Conservation (phyloP, 2,888 invertebrate genomes). For the Scrobipalpa costella region DNA sequence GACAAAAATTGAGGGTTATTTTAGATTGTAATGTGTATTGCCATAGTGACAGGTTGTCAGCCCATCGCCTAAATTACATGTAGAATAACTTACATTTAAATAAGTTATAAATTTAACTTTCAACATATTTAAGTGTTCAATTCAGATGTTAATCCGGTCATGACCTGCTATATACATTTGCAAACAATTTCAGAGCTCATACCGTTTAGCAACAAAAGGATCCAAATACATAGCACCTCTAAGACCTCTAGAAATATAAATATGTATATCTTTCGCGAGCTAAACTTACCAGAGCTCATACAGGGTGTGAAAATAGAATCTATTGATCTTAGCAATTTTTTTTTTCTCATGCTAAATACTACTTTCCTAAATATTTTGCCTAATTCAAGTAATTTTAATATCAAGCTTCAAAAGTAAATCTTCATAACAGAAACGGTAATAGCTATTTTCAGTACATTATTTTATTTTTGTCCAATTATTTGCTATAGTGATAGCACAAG, state of each 20-base stretch:
- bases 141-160: background rate
- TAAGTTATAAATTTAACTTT: slow-evolving; percentile 8
- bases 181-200: slow-evolving; percentile 12
- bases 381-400: too few species aligned
- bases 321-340: background rate
- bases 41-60: too few species aligned
- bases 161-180: background rate
- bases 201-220: slow-evolving; percentile 1
- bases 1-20: too few species aligned
- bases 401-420: too few species aligned
- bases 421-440: too few species aligned
- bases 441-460: too few species aligned
- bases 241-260: slow-evolving; percentile 2
- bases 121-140: background rate
- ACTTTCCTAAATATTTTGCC: too few species aligned
- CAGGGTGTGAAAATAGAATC: background rate
- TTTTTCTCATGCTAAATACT: background rate
- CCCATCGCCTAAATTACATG: too few species aligned
- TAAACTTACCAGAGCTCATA: background rate
- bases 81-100: background rate
- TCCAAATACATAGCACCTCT: background rate
- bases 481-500: too few species aligned
- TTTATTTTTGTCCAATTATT: too few species aligned
- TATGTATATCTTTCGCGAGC: background rate
- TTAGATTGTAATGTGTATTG: too few species aligned